phyloP scores from a whole-genome alignment of 2,113 vertebrate genomes.

The Nyctibius bracteatus region DNA sequence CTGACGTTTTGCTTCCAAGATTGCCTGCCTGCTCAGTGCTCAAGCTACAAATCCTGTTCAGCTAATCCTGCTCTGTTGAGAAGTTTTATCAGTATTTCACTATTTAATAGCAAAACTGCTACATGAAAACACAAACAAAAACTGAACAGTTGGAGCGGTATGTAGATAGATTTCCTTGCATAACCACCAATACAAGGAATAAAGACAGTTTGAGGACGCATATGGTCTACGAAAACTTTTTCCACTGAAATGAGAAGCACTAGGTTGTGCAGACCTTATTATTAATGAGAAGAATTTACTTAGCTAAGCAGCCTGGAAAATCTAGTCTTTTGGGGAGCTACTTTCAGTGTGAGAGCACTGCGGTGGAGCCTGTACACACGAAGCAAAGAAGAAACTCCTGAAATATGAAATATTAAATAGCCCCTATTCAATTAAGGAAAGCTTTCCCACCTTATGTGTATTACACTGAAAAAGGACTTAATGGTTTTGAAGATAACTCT shows the following conservation, averaged over 20 bases:
- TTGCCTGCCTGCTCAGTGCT: background rate
- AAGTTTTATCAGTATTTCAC: background rate
- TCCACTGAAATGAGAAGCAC: background rate
- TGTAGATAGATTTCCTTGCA: background rate
- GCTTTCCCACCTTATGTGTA: background rate
- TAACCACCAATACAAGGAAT: background rate
- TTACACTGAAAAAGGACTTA: background rate
- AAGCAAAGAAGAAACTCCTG: background rate
- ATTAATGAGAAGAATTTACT: slow-evolving; percentile 3
- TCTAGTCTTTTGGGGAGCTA: background rate
- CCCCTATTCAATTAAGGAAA: background rate
- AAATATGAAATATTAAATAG: slow-evolving; percentile 6
- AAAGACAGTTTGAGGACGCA: background rate
- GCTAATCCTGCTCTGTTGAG: background rate
- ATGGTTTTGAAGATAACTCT: background rate
- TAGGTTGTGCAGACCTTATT: background rate
- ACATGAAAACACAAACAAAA: background rate
- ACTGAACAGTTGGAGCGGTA: background rate
- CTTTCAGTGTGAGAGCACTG: background rate
- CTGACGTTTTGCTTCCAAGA: background rate
- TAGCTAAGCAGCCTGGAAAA: slow-evolving; percentile 1
- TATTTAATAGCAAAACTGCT: background rate
- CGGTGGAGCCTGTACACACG: background rate
- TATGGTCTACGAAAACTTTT: background rate
- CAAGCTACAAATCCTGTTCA: background rate